Base-by-base conservation (phyloP, 92 coral and sea anemone genomes). In the Palythoa caribaeorum region DNA sequence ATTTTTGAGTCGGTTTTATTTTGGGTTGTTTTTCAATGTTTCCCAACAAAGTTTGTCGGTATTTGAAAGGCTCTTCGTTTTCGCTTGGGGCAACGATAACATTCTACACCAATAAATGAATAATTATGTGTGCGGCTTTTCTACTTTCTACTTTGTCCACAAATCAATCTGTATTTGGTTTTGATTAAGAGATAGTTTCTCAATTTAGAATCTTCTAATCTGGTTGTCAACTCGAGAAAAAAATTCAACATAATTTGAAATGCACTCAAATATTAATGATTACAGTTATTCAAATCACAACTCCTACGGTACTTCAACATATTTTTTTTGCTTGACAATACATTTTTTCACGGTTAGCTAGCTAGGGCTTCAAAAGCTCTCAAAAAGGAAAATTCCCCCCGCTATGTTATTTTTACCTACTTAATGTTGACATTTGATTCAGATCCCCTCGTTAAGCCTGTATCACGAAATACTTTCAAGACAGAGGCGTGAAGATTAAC, bases 361-460 rank as follows among this genome's bases (percentile, higher is more conserved):
- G 65, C 1, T 57, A 8, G 1, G 16, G 36, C 73, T 28, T 38
- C 6, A 38, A 36, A 14, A 38, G 15, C 75, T 37, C 75, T 35
- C n/a, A 20, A 35, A 7, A 37, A 8, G 47, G 47, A 15, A 70
- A 28, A 10, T 37, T 10, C 38, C 13, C 38, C 73, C 12, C 47
- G 38, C 47, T 36, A 12, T 70, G 75, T 70, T 70, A 16, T 36
- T 70, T 70, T 70, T 70, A 70, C 75, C 75, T 5, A 70, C 75
- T 36, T 70, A 35, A 9, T 9, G 47, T 47, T 14, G 75, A 70
- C 47, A 14, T 70, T 70, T 28, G 40, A 36, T 5, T 70, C 6
- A 63, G 70, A 63, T 63, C 1, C 70, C 35, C 28, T 17, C 4
- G 1, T 17, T 16, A 2, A 63, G 2, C 12, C 11, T 55, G 15